These are phyloP conservation scores for Metopia argyrocephala DNA, from an alignment of 2,888 invertebrate species.

Conservation along the genomic window DNA sequence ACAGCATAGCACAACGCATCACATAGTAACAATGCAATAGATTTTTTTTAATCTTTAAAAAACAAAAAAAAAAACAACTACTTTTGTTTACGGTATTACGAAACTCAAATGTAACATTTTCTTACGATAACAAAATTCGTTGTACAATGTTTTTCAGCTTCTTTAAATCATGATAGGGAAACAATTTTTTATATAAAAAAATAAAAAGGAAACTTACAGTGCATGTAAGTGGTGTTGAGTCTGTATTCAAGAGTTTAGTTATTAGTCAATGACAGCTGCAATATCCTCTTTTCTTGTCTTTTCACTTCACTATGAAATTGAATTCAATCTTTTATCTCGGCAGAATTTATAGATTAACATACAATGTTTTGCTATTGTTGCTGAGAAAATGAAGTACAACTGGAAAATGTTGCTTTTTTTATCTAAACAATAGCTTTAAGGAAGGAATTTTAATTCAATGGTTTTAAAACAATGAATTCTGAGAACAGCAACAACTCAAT, in stretches of 20 bases:
- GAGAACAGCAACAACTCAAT: neutral
- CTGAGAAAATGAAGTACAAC: conserved; percentile 20
- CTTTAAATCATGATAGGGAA: no score
- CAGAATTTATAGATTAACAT: conserved; percentile 29
- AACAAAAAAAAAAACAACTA: no score
- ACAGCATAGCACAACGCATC: no score
- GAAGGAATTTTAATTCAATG: conserved; percentile 9
- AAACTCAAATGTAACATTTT: no score
- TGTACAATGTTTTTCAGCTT: no score
- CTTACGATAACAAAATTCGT: no score
- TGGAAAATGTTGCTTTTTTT: neutral
- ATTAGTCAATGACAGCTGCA: conserved; percentile 51
- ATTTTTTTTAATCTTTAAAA: no score
- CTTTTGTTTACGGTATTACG: no score
- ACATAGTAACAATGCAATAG: no score
- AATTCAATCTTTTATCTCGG: conserved; percentile 22
- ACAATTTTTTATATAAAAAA: no score
- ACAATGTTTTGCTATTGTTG: neutral
- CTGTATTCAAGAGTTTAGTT: conserved; percentile 16
- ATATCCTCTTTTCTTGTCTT: conserved; percentile 26
- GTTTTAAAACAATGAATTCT: neutral
- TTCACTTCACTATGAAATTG: no score
- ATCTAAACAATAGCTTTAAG: neutral
- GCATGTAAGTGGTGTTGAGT: neutral
- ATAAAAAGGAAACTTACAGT: no score